Percentiles rank a stretch among this genome's conserved stretches.
Conservation (phyloP, 2,888 invertebrate species). For the Eupithecia abbreviata region DNA sequence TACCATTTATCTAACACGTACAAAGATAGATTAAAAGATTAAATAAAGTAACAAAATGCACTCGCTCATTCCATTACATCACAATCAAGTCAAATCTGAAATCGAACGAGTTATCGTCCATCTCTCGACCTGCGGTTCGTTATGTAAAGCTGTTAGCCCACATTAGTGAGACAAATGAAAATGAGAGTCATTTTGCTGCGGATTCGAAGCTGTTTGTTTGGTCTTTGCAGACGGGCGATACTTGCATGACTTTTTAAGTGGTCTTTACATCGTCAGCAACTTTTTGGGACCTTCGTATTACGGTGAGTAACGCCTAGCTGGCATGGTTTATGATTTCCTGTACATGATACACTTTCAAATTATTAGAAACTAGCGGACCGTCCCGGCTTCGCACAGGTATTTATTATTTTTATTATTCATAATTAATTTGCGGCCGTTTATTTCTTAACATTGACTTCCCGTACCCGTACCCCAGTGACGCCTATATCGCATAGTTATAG, state of each 20-base stretch:
- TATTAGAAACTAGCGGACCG: too few species aligned
- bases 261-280: background rate
- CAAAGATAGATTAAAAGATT: background rate
- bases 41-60: background rate
- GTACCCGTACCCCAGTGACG: too few species aligned
- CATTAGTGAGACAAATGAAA: constrained; percentile 28
- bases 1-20: background rate
- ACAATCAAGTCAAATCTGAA: constrained; percentile 22
- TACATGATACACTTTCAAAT: too few species aligned
- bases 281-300: background rate
- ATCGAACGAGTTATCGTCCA: constrained; percentile 27
- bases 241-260: background rate
- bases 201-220: constrained; percentile 19
- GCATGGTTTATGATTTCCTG: too few species aligned
- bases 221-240: constrained; percentile 32
- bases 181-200: constrained; percentile 33
- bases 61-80: constrained; percentile 20
- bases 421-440: too few species aligned
- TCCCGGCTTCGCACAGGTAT: too few species aligned
- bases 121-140: constrained; percentile 27
- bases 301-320: background rate
- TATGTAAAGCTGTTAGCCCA: constrained; percentile 35
- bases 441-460: too few species aligned
- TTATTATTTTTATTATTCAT: too few species aligned
- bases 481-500: too few species aligned